These are phyloP conservation scores for Drosophila tsacasi DNA, from an alignment of 1,140 invertebrate genomes.

Conservation along the genomic window DNA sequence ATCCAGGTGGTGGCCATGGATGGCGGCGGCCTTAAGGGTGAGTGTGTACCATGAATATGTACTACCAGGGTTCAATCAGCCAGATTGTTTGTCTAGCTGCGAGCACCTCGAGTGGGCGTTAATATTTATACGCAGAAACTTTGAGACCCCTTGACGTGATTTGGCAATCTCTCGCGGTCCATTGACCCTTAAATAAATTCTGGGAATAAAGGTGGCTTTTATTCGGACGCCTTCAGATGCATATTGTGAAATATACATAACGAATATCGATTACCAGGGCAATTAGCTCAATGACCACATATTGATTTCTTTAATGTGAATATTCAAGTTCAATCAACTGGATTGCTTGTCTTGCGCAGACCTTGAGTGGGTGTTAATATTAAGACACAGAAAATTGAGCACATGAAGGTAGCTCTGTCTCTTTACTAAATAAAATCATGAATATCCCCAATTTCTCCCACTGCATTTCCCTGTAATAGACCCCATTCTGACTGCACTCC, in stretches of 20 bases:
- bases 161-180: background rate
- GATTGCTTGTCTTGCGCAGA: background rate
- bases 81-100: slow-evolving; percentile 11
- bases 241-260: background rate
- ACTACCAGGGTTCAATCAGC: slow-evolving; percentile 3
- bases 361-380: background rate
- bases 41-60: slow-evolving; percentile 61
- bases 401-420: background rate
- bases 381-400: background rate
- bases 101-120: background rate
- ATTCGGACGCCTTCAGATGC: background rate
- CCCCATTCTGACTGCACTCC: slow-evolving; percentile 12
- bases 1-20: slow-evolving; percentile 89
- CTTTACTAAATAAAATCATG: no score
- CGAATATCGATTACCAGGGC: background rate
- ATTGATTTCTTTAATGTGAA: background rate
- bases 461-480: slow-evolving; percentile 26
- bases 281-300: slow-evolving; percentile 3
- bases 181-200: background rate
- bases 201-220: background rate
- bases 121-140: slow-evolving; percentile 3
- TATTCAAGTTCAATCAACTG: background rate
- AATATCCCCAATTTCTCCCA: background rate
- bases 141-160: background rate
- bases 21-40: slow-evolving; percentile 87